Base-by-base conservation (phyloP, 2,888 invertebrate species). In the Caenorhabditis macrosperma region DNA sequence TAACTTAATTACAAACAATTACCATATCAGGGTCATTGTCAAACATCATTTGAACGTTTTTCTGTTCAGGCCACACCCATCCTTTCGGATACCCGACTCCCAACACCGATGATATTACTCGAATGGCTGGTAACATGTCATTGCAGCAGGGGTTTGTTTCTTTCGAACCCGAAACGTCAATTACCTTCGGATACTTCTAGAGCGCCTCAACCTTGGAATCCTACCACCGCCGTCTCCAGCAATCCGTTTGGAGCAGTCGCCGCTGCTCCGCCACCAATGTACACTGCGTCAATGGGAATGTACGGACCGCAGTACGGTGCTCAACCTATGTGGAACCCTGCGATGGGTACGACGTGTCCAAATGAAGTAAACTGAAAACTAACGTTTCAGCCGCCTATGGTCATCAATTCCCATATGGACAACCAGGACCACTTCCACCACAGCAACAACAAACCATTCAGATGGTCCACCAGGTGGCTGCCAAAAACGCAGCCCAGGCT, bases 51-150 rank as follows among this genome's bases (percentile, higher is more conserved):
- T 15, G 2, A 30, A n/a, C 24, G 10, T 6, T 20, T 54, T n/a
- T n/a, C n/a, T n/a, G n/a, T n/a, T 20, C 33, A 30, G 33, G 30
- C 20, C 54, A 54, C 33, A 41, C 61, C n/a, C 10, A 63, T 44
- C 63, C 61, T 17, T 66, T 60, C 50, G 76, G 72, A 20, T 78
- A 60, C 46, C 54, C 72, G 46, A 30, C 35, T 9, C n/a, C 67
- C 17, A 60, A 72, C n/a, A 35, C 71, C 4, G 79, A 79, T 35
- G 79, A 79, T 35, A 48, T 79, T 26, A 68, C 79, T 22, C 38
- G 79, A n/a, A 80, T 80, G 75, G 69, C 79, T 12, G 75, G 69
- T 17, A 75, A 80, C 46, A 80, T 80, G 79, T 78, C 78, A 15
- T 26, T 78, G n/a, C 72, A 72, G 38, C 57, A 60, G 26, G 52